phyloP scores from a whole-genome alignment of 2,888 invertebrate genomes.

The Acronicta alni region DNA sequence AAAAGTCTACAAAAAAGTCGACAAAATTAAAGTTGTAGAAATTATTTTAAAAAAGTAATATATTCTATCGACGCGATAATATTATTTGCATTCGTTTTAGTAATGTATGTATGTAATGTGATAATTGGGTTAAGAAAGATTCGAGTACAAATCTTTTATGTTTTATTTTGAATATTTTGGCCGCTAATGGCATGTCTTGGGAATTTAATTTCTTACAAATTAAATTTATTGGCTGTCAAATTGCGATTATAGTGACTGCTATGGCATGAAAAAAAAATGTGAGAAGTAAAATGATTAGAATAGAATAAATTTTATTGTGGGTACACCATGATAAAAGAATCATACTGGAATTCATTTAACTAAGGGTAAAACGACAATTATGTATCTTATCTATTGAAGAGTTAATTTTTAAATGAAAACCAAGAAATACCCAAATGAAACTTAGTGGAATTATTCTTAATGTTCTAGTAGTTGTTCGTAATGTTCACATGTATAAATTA shows the following conservation, averaged over 20 bases:
- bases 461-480: background rate
- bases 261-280: background rate
- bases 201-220: conserved; percentile 36
- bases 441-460: no score
- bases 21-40: conserved; percentile 32
- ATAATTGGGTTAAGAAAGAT: conserved; percentile 49
- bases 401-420: no score
- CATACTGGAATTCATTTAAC: no score
- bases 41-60: conserved; percentile 29
- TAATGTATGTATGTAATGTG: conserved; percentile 49
- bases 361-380: no score
- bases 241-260: background rate
- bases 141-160: conserved; percentile 44
- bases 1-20: background rate
- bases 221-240: conserved; percentile 36
- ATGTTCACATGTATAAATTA: no score
- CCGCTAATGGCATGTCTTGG: conserved; percentile 47
- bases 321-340: no score
- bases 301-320: no score
- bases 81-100: conserved; percentile 43
- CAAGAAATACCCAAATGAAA: no score
- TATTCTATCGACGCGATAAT: conserved; percentile 43
- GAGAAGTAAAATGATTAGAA: no score
- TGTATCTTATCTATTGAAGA: no score
- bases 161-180: conserved; percentile 41